Evolutionary conservation across 1,140 invertebrate genomes (phyloP), one percentile per base, ranked within the genome.

Genomic region (Cydia pomonella): DNA sequence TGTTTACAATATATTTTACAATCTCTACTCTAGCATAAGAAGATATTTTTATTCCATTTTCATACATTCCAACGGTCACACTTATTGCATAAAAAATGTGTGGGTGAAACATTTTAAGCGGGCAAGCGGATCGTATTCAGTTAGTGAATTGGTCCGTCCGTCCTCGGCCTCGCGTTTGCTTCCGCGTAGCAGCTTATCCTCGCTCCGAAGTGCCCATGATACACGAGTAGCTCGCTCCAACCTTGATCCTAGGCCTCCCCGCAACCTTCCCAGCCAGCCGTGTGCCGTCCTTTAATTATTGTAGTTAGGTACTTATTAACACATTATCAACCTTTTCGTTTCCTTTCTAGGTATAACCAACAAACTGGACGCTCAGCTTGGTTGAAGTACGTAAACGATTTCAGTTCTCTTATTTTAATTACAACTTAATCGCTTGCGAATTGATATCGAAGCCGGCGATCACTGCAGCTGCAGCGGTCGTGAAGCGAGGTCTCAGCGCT

Each of bases 341-440:
- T 90, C 84, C 87, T 92, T 92, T 92, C 88, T 92, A 92, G 90
- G 90, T 92, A 92, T 92, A 90, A 92, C 87, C 90, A 92, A 84
- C 90, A 91, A 88, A 87, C 88, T 82, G 89, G 86, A 85, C 87
- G 90, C 79, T 82, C 89, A 73, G 86, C 90, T 86, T 90, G 88
- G 87, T 84, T 92, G 80, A 92, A 92, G 90, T 92, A 92, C 90
- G 90, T 92, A 92, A 87, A 78, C 74, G 59, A 82, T 72, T 72
- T 84, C 83, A 81, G 79, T 82, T 78, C 80, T 80, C 75, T 82
- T 75, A 66, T 76, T 73, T 74, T 66, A 72, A 75, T 71, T 64
- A 50, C 53, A 47, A 21, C 33, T 7, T 72, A 41, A 71, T 64
- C 72, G 41, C 44, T 41, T 72, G 33, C 41, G 18, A 64, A 50